These are phyloP conservation scores for Macrophya annulata DNA, from an alignment of 2,888 invertebrate species.

Conservation along the genomic window DNA sequence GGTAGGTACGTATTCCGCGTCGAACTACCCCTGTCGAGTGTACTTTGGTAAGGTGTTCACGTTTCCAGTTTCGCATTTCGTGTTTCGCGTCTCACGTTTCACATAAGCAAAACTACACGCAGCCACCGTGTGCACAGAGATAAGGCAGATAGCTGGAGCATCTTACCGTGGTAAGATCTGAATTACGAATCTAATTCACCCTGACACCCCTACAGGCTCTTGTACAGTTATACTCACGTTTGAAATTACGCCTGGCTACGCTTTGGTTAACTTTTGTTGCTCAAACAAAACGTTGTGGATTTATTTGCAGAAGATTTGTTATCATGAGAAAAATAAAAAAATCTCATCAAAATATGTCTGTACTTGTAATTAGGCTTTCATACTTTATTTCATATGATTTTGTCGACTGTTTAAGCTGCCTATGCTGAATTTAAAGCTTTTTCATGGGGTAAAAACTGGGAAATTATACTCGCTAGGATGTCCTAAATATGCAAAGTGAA, in stretches of 20 bases:
- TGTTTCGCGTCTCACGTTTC: constrained; percentile 51
- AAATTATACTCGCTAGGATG: not conserved
- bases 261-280: constrained; percentile 43
- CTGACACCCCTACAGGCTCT: constrained; percentile 1
- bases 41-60: constrained; percentile 77
- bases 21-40: constrained; percentile 33
- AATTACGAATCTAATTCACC: constrained; percentile 72
- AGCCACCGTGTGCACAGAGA: constrained; percentile 77
- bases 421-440: not conserved
- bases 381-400: not conserved
- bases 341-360: not conserved
- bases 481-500: constrained; percentile 27
- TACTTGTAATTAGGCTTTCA: not conserved
- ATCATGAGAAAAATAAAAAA: not conserved
- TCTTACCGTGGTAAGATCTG: constrained; percentile 70
- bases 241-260: constrained; percentile 29
- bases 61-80: constrained; percentile 72
- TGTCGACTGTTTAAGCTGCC: not conserved
- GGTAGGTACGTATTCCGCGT: constrained; percentile 9
- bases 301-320: not conserved
- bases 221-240: constrained; percentile 12
- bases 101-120: constrained; percentile 54
- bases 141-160: constrained; percentile 73
- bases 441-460: not conserved
- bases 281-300: constrained; percentile 1